Evolutionary conservation across 2,888 invertebrate species (phyloP), one percentile per base, ranked within the genome.

Genomic region (Pilophorus perplexus): DNA sequence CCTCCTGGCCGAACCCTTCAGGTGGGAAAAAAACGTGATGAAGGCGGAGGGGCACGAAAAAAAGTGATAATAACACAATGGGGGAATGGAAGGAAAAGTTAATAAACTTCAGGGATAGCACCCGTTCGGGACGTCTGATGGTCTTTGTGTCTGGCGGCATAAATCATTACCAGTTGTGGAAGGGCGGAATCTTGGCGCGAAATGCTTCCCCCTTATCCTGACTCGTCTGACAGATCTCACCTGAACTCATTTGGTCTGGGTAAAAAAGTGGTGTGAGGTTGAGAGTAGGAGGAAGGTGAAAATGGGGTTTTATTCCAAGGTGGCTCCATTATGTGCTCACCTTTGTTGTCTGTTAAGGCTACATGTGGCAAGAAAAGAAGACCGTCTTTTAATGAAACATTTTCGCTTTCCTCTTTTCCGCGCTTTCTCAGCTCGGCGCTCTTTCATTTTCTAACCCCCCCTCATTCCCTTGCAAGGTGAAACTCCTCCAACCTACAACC

Each of bases 241-340:
- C 46, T 46, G 46, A 46, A 25, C 46, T 46, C 46, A 46, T 46
- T 46, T 23, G 12, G 46, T 22, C 46, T 8, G n/a, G n/a, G n/a
- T n/a, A n/a, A n/a, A n/a, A n/a, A n/a, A n/a, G n/a, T n/a, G n/a
- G n/a, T n/a, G n/a, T n/a, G n/a, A n/a, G n/a, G n/a, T n/a, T n/a
- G n/a, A n/a, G n/a, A n/a, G n/a, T n/a, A n/a, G 22, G 46, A 23
- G 25, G 46, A 14, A 14, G 25, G n/a, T 46, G 46, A 46, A 46
- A 46, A 46, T 46, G n/a, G 23, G 46, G 46, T 22, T 46, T 46
- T 46, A 46, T 20, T 22, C 46, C 23, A n/a, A 14, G 23, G 23
- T 46, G 46, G 46, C 46, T 46, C 46, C 46, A 46, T 46, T 46
- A 46, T 46, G 46, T 46, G 22, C 25, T 46, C 46, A 46, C 46